Evolutionary conservation across 92 coral and sea anemone genomes (phyloP), one percentile per base, ranked within the genome.

Genomic region (Montipora capitata): DNA sequence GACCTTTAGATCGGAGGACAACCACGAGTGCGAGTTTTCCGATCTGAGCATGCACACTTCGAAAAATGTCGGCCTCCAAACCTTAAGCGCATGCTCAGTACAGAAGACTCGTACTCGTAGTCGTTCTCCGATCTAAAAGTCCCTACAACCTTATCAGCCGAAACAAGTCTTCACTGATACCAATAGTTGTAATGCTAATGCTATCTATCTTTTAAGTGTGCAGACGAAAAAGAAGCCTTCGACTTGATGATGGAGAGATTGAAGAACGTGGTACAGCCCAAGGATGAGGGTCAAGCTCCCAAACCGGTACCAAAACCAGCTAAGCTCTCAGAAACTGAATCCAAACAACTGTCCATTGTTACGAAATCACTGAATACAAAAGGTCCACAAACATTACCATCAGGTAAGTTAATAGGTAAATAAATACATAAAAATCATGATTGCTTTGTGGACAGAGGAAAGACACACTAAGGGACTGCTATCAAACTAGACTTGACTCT

Each of bases 211-310:
- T 38, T n/a, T 5, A 2, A 89, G 92, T 58, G 83, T 39, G 40
- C 84, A 11, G 57, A 38, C 59, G 92, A 82, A 61, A 52, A 52
- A 57, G 56, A 88, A 42, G 84, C 63, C 4, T 64, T 89, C 18
- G 39, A 67, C 67, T 5, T 0, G 13, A 76, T 89, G 13, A 82
- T 89, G 92, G 73, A 89, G 45, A 89, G 49, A 2, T 48, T 89
- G 54, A 27, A 82, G 61, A 6, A 40, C 39, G 81, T 75, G 4
- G 92, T 83, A 7, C 84, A 88, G 27, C 4, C 68, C 4, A 56
- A 82, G 57, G 66, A 43, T 6, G 65, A 71, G 10, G 15, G 84
- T 9, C 57, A 43, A 10, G 72, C 70, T 0, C 56, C 92, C 8
- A 82, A 44, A 35, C 88, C 82, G 1, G 64, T 41, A 20, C 77